Conservation (phyloP, 2,888 invertebrate genomes). For the Plutella xylostella region DNA sequence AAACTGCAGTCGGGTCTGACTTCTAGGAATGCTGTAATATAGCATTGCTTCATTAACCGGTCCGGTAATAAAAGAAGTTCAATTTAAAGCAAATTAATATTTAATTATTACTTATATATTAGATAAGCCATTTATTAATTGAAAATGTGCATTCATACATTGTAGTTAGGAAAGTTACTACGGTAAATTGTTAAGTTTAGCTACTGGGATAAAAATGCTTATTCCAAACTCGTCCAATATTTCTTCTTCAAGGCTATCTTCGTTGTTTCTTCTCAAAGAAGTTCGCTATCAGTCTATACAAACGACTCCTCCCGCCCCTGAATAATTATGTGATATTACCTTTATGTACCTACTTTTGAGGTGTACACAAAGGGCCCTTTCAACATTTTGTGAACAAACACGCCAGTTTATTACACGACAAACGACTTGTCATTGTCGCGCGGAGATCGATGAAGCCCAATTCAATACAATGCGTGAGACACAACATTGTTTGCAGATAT, state of each 20-base stretch:
- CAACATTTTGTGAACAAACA: conserved; percentile 21
- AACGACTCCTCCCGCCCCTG: background rate
- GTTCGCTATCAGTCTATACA: background rate
- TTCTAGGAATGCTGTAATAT: conserved; percentile 26
- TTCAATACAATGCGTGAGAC: conserved; percentile 4
- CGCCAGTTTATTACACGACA: conserved; percentile 20
- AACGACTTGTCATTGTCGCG: conserved; percentile 29
- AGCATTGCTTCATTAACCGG: conserved; percentile 35
- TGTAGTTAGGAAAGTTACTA: too few species aligned
- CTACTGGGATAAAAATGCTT: background rate
- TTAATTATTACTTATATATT: too few species aligned
- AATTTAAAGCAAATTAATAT: background rate
- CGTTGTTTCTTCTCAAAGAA: background rate
- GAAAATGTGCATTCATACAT: too few species aligned
- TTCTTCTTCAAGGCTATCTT: background rate
- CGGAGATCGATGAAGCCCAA: conserved; percentile 7
- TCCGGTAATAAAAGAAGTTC: conserved; percentile 9
- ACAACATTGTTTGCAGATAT: background rate
- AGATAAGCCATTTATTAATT: too few species aligned
- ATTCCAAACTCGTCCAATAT: background rate
- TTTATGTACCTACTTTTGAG: too few species aligned
- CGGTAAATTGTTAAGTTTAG: background rate
- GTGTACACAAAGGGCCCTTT: conserved; percentile 24
- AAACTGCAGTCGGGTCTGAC: conserved; percentile 27
- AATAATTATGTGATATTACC: too few species aligned